A percentile compares a stretch with the other conserved stretches of the same genome.
phyloP scores from a whole-genome alignment of 2,888 invertebrate genomes.

The Callosobruchus maculatus region DNA sequence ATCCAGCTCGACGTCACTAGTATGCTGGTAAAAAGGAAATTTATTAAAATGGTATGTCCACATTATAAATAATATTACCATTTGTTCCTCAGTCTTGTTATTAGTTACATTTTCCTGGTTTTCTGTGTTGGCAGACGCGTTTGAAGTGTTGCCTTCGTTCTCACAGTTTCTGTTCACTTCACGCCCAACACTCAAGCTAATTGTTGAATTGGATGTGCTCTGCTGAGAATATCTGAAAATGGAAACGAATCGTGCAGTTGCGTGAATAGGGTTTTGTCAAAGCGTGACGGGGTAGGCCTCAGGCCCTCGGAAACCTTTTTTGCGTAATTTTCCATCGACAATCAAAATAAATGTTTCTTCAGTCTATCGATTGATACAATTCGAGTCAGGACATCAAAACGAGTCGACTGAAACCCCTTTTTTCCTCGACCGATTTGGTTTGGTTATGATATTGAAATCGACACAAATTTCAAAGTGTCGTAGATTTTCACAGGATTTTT shows the following conservation, averaged over 20 bases:
- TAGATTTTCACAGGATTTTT: too few relatives aligned
- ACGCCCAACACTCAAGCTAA: constrained; percentile 53
- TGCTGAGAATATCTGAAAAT: constrained; percentile 54
- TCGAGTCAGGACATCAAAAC: too few relatives aligned
- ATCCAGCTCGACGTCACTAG: constrained; percentile 41
- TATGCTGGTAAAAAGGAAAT: constrained; percentile 12
- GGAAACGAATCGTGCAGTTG: not conserved
- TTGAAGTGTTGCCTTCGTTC: not conserved
- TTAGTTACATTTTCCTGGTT: constrained; percentile 5
- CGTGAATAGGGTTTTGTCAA: too few relatives aligned
- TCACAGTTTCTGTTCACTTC: constrained; percentile 17
- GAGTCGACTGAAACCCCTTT: too few relatives aligned
- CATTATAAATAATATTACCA: constrained; percentile 12
- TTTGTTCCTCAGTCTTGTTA: constrained; percentile 10
- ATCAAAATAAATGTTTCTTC: too few relatives aligned
- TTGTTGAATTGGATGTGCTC: constrained; percentile 60
- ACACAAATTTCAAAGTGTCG: too few relatives aligned
- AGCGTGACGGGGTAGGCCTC: too few relatives aligned
- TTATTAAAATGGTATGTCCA: not conserved
- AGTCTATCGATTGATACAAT: too few relatives aligned
- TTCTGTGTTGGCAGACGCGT: not conserved
- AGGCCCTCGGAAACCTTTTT: too few relatives aligned
- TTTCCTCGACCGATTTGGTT: too few relatives aligned
- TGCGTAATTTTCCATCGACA: too few relatives aligned
- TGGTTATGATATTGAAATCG: too few relatives aligned